Evolutionary conservation across 2,888 invertebrate species (phyloP).

Genomic region (Leptinotarsa peninsularis): DNA sequence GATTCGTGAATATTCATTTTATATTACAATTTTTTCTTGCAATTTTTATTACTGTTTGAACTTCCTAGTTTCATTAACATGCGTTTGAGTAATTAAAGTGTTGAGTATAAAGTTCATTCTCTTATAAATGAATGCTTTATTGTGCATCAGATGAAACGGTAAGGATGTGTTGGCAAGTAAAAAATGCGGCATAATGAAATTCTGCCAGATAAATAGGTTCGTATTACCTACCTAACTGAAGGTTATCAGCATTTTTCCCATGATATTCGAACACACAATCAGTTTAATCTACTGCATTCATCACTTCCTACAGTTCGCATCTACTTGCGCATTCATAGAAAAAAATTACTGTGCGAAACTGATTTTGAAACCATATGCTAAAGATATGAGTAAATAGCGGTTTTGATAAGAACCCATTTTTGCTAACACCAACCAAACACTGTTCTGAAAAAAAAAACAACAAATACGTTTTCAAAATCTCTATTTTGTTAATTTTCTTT

Average conservation of each 20-base stretch:
- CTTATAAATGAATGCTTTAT: slow-evolving; percentile 8
- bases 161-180: slow-evolving; percentile 20
- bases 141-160: slow-evolving; percentile 17
- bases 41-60: too few species aligned
- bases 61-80: too few species aligned
- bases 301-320: slow-evolving; percentile 18
- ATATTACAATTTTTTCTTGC: too few species aligned
- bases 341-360: neutral
- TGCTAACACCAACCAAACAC: too few species aligned
- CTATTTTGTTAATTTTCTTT: too few species aligned
- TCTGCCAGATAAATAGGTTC: slow-evolving; percentile 25
- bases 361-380: neutral
- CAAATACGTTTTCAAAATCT: too few species aligned
- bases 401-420: too few species aligned
- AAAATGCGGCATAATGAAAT: slow-evolving; percentile 29
- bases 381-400: too few species aligned
- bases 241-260: slow-evolving; percentile 35
- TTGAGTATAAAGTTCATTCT: neutral
- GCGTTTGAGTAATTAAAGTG: neutral
- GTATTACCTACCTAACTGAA: slow-evolving; percentile 30
- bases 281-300: slow-evolving; percentile 11
- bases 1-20: too few species aligned
- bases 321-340: slow-evolving; percentile 4
- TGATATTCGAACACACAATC: slow-evolving; percentile 25
- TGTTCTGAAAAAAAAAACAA: too few species aligned